Base-by-base conservation (phyloP, 1,140 invertebrate genomes). In the Helicorthomorpha holstii region DNA sequence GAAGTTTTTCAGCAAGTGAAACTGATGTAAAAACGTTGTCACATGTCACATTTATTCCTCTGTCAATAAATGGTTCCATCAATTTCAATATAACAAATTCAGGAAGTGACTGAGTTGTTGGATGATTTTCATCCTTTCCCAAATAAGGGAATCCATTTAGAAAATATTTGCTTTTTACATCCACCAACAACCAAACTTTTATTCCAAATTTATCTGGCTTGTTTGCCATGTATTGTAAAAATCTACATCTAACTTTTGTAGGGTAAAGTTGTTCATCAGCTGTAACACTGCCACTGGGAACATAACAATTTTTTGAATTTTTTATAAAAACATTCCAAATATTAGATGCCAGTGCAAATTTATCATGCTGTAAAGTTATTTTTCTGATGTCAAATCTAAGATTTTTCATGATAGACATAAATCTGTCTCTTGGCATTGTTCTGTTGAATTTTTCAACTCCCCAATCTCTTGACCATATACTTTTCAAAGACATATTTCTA, bases 141-240 rank as follows among this genome's bases (percentile, higher is more conserved):
- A 46, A 7, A 25, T 46, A 46, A 7, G 44, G 44, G 19, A 46
- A 46, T 46, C 44, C 44, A 46, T 46, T 46, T 25, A 46, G 7
- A 10, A 46, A 7, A 25, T 46, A 46, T 19, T 46, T 46, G 12
- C 19, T 22, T 12, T 22, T 25, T 22, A 46, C 44, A 25, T 46
- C 44, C 4, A 19, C 7, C 4, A 19, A 4, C 19, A 46, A 25
- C 44, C 44, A 46, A 22, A 46, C 4, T 46, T 46, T 46, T n/a
- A 10, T 46, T 4, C 44, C 25, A 46, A 46, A 46, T 25, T 46
- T 46, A 22, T 46, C 44, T 10, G 44, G 44, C 21, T 46, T 46
- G 19, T 46, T 46, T 7, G 44, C 7, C 44, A 46, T 46, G 25
- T 21, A 46, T 25, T 46, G 44, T 7, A 19, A 7, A 25, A 46